phyloP scores from a whole-genome alignment of 2,113 vertebrate genomes.

The Malaclemys terrapin region DNA sequence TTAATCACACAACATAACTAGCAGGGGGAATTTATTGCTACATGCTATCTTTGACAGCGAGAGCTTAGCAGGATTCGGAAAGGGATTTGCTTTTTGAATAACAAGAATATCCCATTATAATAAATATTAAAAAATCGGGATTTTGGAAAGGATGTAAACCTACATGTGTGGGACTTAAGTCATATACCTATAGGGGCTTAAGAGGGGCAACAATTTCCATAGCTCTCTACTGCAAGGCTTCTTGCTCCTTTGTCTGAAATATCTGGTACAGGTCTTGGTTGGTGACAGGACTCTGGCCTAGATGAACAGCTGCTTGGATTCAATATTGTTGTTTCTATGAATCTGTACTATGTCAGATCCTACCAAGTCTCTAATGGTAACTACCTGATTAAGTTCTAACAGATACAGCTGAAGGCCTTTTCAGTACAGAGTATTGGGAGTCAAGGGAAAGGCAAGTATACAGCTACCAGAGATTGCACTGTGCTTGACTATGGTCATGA shows the following conservation, averaged over 20 bases:
- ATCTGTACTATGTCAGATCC: background rate
- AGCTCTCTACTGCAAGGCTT: background rate
- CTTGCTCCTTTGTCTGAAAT: background rate
- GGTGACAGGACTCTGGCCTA: background rate
- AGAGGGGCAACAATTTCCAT: background rate
- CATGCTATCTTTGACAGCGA: background rate
- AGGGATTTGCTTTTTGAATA: background rate
- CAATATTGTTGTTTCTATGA: rapidly evolving
- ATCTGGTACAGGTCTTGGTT: background rate
- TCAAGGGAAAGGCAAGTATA: too few species aligned
- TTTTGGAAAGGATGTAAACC: background rate
- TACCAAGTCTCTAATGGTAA: background rate
- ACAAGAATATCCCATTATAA: background rate
- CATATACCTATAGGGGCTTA: rapidly evolving
- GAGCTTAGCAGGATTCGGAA: background rate
- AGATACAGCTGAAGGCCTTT: background rate
- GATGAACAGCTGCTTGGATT: background rate
- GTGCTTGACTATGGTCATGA: background rate
- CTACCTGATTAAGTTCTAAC: background rate
- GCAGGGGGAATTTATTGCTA: background rate
- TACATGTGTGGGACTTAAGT: background rate
- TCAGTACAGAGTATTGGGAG: background rate
- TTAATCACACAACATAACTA: background rate
- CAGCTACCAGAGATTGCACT: background rate
- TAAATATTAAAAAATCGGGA: background rate